phyloP scores from a whole-genome alignment of 1,140 invertebrate genomes.

The Episyrphus balteatus region DNA sequence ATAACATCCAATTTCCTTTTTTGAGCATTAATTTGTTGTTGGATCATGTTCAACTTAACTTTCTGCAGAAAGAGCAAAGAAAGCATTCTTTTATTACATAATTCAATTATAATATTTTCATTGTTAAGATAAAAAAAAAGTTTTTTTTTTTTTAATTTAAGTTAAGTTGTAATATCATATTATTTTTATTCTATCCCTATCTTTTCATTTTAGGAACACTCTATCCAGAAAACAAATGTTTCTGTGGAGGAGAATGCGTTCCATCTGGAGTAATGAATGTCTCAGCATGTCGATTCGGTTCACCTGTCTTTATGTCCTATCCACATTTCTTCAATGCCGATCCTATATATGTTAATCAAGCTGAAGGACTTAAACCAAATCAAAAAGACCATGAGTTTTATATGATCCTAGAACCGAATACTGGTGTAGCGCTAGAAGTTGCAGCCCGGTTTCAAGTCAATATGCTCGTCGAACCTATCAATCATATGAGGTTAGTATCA shows the following conservation, averaged over 20 bases:
- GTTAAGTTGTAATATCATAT: too few species aligned
- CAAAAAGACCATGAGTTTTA: conserved; percentile 56
- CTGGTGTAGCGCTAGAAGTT: conserved; percentile 62
- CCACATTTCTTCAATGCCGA: conserved; percentile 81
- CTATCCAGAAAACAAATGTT: conserved; percentile 55
- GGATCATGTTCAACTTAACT: too few species aligned
- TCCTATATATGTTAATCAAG: conserved; percentile 46
- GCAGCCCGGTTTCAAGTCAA: conserved; percentile 66
- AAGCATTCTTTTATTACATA: too few species aligned
- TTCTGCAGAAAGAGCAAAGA: too few species aligned
- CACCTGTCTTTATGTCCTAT: conserved; percentile 71
- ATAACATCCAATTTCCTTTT: too few species aligned
- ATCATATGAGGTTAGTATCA: conserved; percentile 47
- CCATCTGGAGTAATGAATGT: conserved; percentile 60
- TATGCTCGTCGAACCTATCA: conserved; percentile 54
- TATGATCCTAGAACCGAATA: conserved; percentile 61
- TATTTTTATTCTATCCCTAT: too few species aligned
- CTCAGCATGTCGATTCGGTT: conserved; percentile 57
- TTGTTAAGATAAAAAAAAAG: too few species aligned
- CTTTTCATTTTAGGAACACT: conserved; percentile 35
- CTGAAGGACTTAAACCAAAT: conserved; percentile 60
- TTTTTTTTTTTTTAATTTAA: too few species aligned
- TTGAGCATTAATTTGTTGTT: too few species aligned
- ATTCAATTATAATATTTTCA: too few species aligned
- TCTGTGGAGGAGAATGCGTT: conserved; percentile 55